Conservation (phyloP, 1,140 invertebrate species). For the Heliothis virescens region DNA sequence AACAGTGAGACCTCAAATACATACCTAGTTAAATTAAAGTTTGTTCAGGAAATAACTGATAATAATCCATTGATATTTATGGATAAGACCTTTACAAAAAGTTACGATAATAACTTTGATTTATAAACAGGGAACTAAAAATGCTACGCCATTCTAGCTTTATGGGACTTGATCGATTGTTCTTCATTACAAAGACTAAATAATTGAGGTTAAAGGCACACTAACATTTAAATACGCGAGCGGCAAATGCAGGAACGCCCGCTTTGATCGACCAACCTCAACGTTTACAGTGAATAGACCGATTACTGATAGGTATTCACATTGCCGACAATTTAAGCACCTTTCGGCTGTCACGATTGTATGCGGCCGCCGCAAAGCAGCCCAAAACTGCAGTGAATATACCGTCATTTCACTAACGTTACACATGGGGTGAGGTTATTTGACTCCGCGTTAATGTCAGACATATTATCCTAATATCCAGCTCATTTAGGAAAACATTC, state of each 20-base stretch:
- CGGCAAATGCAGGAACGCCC: too few species aligned
- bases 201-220: background rate
- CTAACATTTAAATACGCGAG: too few species aligned
- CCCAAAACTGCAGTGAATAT: background rate
- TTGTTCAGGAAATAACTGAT: too few species aligned
- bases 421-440: constrained; percentile 21
- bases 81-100: too few species aligned
- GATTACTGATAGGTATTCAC: constrained; percentile 1
- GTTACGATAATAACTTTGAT: too few species aligned
- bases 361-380: constrained; percentile 12
- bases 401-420: constrained; percentile 15
- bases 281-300: background rate
- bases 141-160: too few species aligned
- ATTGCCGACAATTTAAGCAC: background rate
- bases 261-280: background rate
- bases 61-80: too few species aligned
- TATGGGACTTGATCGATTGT: too few species aligned
- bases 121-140: too few species aligned
- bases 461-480: constrained; percentile 33
- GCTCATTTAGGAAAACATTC: constrained; percentile 24
- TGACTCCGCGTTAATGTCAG: constrained; percentile 24
- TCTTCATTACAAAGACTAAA: too few species aligned
- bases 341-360: constrained; percentile 13
- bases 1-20: too few species aligned
- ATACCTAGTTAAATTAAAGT: too few species aligned